A percentile compares a stretch with the other conserved stretches of the same genome.
Conservation (phyloP, 2,888 invertebrate species). For the Steinernema scapterisci region DNA sequence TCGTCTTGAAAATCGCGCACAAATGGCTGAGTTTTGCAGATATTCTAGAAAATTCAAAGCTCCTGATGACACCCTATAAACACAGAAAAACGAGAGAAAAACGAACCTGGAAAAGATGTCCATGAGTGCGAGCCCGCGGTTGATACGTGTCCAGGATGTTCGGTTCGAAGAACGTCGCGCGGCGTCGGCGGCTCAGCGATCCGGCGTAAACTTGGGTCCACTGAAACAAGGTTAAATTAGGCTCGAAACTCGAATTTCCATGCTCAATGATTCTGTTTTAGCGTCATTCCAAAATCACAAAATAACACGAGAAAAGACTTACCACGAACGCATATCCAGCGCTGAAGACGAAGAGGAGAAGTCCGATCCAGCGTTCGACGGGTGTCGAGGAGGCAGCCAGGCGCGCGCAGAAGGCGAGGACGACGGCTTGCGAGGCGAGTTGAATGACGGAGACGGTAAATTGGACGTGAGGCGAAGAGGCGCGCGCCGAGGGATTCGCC, state of each 20-base stretch:
- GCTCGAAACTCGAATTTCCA: too few relatives aligned
- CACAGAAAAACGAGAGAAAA: neutral
- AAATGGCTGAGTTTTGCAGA: too few relatives aligned
- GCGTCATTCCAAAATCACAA: too few relatives aligned
- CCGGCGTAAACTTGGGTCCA: neutral
- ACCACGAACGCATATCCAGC: neutral
- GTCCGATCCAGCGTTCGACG: neutral
- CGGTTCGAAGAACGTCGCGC: constrained; percentile 35
- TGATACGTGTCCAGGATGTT: constrained; percentile 54
- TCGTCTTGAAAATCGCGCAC: too few relatives aligned
- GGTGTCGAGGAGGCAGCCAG: neutral
- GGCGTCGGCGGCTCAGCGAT: constrained; percentile 10
- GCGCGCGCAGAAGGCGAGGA: constrained; percentile 4
- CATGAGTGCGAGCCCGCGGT: constrained; percentile 47
- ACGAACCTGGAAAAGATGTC: constrained; percentile 50
- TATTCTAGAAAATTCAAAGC: too few relatives aligned
- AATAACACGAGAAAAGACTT: neutral
- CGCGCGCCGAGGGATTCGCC: neutral
- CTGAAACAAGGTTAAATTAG: too few relatives aligned
- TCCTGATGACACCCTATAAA: too few relatives aligned
- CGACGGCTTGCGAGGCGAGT: neutral
- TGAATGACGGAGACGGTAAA: constrained; percentile 19
- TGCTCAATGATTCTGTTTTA: too few relatives aligned
- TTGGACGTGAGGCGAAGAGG: constrained; percentile 18
- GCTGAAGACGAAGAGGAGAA: neutral